These are phyloP conservation scores for Uromys caudimaculatus DNA, from an alignment of 2,797 vertebrate species.

Conservation along the genomic window DNA sequence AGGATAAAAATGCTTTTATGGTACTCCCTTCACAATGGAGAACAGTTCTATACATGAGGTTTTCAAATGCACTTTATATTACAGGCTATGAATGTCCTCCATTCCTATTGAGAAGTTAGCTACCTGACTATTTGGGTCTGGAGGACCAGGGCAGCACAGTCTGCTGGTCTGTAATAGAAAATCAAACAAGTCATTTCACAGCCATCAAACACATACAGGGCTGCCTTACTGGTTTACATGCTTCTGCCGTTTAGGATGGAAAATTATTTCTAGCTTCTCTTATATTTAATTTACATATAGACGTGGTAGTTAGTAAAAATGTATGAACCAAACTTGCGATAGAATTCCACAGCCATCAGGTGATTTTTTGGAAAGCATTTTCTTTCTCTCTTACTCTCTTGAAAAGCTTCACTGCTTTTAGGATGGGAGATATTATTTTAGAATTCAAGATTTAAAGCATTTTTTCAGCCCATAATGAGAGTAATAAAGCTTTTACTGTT, in stretches of 20 bases:
- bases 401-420: conserved; percentile 87
- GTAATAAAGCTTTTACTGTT: conserved; percentile 87
- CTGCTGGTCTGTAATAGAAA: conserved; percentile 81
- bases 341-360: conserved; percentile 82
- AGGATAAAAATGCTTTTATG: conserved; percentile 54
- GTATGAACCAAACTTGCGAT: conserved; percentile 86
- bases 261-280: conserved; percentile 85
- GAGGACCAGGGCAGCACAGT: conserved; percentile 65
- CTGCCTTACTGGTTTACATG: conserved; percentile 82
- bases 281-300: conserved; percentile 87
- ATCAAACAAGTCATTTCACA: conserved; percentile 87
- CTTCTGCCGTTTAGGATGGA: conserved; percentile 82
- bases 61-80: conserved; percentile 76
- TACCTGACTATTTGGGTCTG: conserved; percentile 67
- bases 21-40: background rate
- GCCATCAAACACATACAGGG: conserved; percentile 81
- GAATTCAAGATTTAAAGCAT: conserved; percentile 87
- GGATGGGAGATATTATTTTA: conserved; percentile 85
- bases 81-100: conserved; percentile 58
- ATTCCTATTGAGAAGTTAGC: conserved; percentile 74
- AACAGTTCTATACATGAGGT: conserved; percentile 57
- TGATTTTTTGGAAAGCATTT: conserved; percentile 77
- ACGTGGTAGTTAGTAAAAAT: conserved; percentile 87
- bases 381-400: conserved; percentile 74
- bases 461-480: conserved; percentile 85